Conservation (phyloP, 1,140 invertebrate species). For the Heliconius congener region DNA sequence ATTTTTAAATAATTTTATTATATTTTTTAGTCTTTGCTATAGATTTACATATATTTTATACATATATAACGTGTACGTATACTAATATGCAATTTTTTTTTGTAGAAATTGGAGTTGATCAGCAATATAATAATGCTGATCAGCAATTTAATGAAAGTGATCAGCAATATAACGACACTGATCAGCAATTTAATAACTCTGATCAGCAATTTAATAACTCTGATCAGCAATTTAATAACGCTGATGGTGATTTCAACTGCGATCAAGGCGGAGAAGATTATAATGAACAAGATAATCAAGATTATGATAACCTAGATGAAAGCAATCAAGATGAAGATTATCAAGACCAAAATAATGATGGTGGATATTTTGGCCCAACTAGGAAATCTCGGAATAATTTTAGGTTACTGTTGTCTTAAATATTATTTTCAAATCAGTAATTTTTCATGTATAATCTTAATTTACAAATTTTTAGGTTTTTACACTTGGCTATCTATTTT, state of each 20-base stretch:
- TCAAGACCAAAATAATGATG: background rate
- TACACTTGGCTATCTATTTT: no score
- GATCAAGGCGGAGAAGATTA: background rate
- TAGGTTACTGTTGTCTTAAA: conserved; percentile 12
- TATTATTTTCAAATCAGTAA: no score
- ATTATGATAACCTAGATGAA: background rate
- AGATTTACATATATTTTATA: background rate
- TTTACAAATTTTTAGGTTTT: no score
- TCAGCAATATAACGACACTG: background rate
- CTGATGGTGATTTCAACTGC: background rate
- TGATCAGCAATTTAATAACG: background rate
- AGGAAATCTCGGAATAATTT: conserved; percentile 18
- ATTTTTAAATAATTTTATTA: no score
- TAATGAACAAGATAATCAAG: conserved; percentile 1
- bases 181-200: background rate
- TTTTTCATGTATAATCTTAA: no score
- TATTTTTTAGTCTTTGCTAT: no score
- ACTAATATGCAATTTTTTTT: background rate
- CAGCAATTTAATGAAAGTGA: background rate
- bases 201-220: background rate
- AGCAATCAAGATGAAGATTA: background rate
- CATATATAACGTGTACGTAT: background rate
- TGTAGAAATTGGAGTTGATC: background rate
- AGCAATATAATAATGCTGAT: background rate
- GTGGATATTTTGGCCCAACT: background rate